These are phyloP conservation scores for Scylla paramamosain DNA, from an alignment of 1,140 invertebrate species.

Conservation along the genomic window DNA sequence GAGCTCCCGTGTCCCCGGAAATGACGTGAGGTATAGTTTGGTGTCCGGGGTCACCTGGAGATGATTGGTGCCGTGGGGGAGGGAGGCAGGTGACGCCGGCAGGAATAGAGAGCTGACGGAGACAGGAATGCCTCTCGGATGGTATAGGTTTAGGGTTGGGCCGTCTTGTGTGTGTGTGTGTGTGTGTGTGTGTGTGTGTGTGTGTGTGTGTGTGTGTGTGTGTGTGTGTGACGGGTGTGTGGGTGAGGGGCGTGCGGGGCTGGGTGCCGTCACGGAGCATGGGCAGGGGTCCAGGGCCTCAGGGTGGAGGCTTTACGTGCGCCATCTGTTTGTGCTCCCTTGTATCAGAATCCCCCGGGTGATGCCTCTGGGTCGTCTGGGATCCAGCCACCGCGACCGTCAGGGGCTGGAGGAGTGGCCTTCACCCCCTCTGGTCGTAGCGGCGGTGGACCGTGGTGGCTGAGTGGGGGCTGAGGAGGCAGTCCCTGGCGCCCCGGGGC, in stretches of 20 bases:
- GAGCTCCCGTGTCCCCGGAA: background rate
- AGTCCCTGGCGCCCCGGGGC: background rate
- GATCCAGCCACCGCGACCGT: background rate
- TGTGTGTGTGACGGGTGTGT: background rate
- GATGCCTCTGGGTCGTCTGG: background rate
- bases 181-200: too few relatives aligned
- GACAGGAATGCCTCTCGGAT: background rate
- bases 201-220: background rate
- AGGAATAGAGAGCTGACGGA: background rate
- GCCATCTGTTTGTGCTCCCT: background rate
- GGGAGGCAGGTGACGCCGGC: background rate
- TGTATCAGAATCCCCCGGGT: background rate
- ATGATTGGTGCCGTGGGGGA: background rate
- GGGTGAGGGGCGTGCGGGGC: background rate
- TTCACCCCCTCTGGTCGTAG: background rate
- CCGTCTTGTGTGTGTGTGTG: background rate
- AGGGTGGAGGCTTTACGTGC: background rate
- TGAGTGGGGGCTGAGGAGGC: background rate
- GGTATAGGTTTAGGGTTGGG: background rate
- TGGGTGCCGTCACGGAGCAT: background rate
- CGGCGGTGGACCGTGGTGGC: background rate
- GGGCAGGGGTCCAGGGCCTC: background rate
- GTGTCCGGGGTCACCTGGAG: background rate
- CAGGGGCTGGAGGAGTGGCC: conserved; percentile 15
- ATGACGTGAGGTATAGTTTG: background rate